These are phyloP conservation scores for Thecophora atra DNA, from an alignment of 2,888 invertebrate genomes.

Conservation along the genomic window DNA sequence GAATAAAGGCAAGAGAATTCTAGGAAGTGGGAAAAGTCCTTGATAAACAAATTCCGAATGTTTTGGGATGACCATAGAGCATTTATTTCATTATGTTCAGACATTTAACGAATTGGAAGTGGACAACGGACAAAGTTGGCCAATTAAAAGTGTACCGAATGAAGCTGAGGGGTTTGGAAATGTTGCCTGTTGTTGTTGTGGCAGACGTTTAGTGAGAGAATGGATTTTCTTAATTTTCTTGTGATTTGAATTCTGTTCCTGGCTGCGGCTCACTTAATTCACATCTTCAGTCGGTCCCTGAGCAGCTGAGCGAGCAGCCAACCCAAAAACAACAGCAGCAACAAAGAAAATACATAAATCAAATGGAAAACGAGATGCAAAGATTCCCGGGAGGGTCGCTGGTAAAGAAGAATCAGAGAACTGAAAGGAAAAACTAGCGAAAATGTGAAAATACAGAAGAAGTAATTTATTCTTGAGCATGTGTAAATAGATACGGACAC, in stretches of 20 bases:
- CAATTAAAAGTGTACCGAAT: not conserved
- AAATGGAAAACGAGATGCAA: slow-evolving; percentile 9
- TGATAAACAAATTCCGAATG: no score
- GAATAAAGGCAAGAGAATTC: no score
- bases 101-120: no score
- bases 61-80: no score
- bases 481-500: no score
- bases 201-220: no score
- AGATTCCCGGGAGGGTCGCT: not conserved
- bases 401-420: slow-evolving; percentile 1
- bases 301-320: slow-evolving; percentile 17
- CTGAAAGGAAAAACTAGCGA: not conserved
- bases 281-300: not conserved
- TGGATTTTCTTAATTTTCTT: not conserved
- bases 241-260: slow-evolving; percentile 24
- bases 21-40: no score
- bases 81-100: no score
- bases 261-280: slow-evolving; percentile 1
- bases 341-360: slow-evolving; percentile 25
- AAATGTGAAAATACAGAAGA: not conserved
- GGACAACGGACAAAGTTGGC: no score
- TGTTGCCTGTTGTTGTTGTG: not conserved
- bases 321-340: no score
- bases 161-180: not conserved
- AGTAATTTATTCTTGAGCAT: no score